A percentile compares a stretch with the other conserved stretches of the same genome.
Conservation (phyloP, 2,888 invertebrate genomes). For the Geotrupes spiniger region DNA sequence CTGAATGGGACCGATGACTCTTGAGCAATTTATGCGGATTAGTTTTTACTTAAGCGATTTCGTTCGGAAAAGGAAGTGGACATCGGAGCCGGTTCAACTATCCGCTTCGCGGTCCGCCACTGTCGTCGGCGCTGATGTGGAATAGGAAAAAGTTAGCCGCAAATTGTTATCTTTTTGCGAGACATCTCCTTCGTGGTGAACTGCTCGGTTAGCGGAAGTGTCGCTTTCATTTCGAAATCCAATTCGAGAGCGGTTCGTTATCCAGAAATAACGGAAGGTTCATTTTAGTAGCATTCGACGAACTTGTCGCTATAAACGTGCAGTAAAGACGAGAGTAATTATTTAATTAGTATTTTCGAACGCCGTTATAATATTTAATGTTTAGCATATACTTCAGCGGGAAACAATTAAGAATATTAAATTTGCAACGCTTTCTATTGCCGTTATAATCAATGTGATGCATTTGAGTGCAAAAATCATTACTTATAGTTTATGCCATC, state of each 20-base stretch:
- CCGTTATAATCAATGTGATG: too few species aligned
- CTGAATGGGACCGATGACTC: slow-evolving; percentile 24
- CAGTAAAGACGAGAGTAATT: too few species aligned
- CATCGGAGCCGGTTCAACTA: slow-evolving; percentile 14
- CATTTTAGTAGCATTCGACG: neutral
- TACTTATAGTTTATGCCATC: too few species aligned
- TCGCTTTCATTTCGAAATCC: slow-evolving; percentile 3
- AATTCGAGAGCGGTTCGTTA: neutral
- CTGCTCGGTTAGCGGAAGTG: slow-evolving; percentile 5
- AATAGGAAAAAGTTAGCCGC: neutral
- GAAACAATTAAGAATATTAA: too few species aligned
- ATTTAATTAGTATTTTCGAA: too few species aligned
- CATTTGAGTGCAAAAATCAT: too few species aligned
- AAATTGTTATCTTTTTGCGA: slow-evolving; percentile 4
- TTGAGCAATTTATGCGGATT: slow-evolving; percentile 23
- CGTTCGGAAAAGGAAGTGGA: slow-evolving; percentile 34
- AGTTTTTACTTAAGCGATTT: slow-evolving; percentile 23
- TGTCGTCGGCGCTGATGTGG: neutral
- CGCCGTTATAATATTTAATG: too few species aligned
- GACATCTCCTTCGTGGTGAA: slow-evolving; percentile 1
- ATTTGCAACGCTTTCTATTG: too few species aligned
- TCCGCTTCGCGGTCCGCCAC: slow-evolving; percentile 2
- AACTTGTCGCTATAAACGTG: neutral
- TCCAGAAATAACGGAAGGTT: slow-evolving; percentile 1
- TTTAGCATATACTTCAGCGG: too few species aligned